Percentiles rank a stretch among this genome's conserved stretches.
These are phyloP conservation scores for Amblyopsis rosae DNA, from an alignment of 2,113 vertebrate genomes.

Conservation along the genomic window DNA sequence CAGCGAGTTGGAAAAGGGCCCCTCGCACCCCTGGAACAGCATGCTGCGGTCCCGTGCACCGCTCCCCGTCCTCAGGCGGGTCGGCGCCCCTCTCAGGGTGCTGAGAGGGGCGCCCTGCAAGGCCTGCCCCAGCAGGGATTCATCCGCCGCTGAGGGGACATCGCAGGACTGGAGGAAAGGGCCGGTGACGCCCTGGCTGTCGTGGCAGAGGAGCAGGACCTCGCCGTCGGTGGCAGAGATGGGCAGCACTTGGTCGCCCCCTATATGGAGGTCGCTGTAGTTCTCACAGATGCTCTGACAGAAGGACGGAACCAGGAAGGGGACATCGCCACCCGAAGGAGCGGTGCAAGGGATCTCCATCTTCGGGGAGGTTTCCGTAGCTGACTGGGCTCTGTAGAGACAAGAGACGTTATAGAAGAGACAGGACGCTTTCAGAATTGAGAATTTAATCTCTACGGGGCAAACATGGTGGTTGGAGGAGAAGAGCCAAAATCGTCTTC, in stretches of 20 bases:
- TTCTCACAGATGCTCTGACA: conserved; percentile 95
- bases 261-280: conserved; percentile 93
- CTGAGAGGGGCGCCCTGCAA: conserved; percentile 39
- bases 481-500: no score
- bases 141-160: conserved; percentile 80
- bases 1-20: conserved; percentile 88
- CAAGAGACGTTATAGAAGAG: no score
- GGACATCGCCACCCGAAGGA: conserved; percentile 65
- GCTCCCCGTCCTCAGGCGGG: conserved; percentile 82
- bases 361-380: conserved; percentile 67
- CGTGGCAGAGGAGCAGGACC: conserved; percentile 73
- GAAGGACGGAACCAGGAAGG: conserved; percentile 89
- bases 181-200: conserved; percentile 66
- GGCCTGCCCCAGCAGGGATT: conserved; percentile 44
- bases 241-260: conserved; percentile 90
- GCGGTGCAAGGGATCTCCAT: conserved; percentile 66
- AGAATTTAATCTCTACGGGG: no score
- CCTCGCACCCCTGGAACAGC: conserved; percentile 80
- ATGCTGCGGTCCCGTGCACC: conserved; percentile 78
- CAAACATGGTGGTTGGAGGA: no score
- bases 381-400: background rate
- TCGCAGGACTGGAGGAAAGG: conserved; percentile 91
- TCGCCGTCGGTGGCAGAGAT: conserved; percentile 75
- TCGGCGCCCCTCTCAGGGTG: conserved; percentile 73
- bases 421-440: no score